Conservation (phyloP, 2,797 vertebrate genomes). For the Enteromius mattozi region DNA sequence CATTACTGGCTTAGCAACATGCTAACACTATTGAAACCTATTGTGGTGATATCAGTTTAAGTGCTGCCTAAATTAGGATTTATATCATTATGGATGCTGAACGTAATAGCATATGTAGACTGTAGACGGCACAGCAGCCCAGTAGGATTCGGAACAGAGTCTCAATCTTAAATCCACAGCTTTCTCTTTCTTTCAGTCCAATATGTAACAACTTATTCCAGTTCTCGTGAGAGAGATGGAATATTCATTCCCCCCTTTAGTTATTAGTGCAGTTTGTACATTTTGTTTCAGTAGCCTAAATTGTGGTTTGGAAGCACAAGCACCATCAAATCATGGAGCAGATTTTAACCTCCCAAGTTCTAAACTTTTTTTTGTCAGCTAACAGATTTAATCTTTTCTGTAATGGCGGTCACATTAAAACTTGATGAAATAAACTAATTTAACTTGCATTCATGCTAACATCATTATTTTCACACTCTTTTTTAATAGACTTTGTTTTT, state of each 20-base stretch:
- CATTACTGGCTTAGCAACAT: background rate
- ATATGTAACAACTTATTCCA: background rate
- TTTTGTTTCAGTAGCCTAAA: background rate
- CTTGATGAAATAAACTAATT: background rate
- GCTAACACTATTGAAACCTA: background rate
- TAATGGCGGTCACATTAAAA: background rate
- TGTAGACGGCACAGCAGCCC: background rate
- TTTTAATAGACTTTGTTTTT: background rate
- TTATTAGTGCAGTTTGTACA: constrained; percentile 5
- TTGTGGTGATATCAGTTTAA: too few relatives aligned
- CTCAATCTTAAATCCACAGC: background rate
- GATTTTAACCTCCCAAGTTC: background rate
- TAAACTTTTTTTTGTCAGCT: background rate
- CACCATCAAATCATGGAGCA: background rate
- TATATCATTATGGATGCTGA: background rate
- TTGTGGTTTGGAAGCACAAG: background rate
- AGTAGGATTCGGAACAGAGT: background rate
- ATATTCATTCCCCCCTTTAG: background rate
- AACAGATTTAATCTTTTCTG: background rate
- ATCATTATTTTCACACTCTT: background rate
- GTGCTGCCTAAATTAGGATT: background rate
- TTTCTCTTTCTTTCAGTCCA: background rate
- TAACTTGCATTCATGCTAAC: background rate
- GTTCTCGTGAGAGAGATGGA: background rate
- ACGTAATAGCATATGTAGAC: background rate